Evolutionary conservation across 2,797 vertebrate species (phyloP), one percentile per base, ranked within the genome.

Genomic region (Australoheros facetus): DNA sequence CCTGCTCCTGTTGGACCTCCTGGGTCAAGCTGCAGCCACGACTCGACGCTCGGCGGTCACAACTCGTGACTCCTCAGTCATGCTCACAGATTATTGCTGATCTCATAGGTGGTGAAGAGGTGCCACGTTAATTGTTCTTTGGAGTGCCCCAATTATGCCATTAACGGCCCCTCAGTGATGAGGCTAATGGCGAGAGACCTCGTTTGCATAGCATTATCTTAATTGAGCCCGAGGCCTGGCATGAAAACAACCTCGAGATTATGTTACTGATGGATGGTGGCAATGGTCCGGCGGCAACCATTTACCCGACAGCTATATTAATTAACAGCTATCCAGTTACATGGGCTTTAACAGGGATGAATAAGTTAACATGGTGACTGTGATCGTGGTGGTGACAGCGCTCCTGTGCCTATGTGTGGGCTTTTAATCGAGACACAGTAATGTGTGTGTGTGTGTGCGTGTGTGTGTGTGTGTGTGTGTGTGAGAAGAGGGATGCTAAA

Each of bases 141-240:
- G 94, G 96, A 97, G 97, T 96, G 96, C 83, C 96, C 97, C 96
- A 96, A 97, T 98, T 98, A 99, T 96, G 95, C 94, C 95, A 97
- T 97, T 98, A 98, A 96, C 94, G 91, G 95, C 95, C 92, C 92
- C 88, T 95, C 93, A 90, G 96, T 95, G 96, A 94, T 91, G 92
- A 95, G 95, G 96, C 96, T 97, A 97, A 98, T 96, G 96, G 96
- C 94, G 95, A 94, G 95, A 95, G 95, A 92, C 95, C 96, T 97
- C 95, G 96, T 99, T 98, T 98, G 97, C 97, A 98, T 98, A 95
- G 95, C 97, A 98, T 98, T 98, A 98, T 95, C 96, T 96, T 99
- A 98, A 99, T 98, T 98, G 97, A 97, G 96, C 96, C 93, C 78
- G 95, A 87, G 91, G 93, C 92, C 92, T 93, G 93, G 94, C 92